A percentile compares a stretch with the other conserved stretches of the same genome.
phyloP scores from a whole-genome alignment of 2,888 invertebrate genomes.

The Anaspis maculata region DNA sequence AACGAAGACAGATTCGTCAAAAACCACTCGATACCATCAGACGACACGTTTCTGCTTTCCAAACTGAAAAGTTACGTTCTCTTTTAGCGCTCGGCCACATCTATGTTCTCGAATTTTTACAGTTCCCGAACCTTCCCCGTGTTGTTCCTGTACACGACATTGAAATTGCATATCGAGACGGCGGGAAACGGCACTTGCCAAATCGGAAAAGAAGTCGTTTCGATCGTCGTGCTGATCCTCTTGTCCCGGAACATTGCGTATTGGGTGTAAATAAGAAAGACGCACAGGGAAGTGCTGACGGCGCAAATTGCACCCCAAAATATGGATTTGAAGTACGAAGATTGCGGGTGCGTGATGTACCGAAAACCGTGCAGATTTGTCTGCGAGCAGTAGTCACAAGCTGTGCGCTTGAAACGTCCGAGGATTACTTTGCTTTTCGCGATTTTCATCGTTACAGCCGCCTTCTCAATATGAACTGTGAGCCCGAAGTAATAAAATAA shows the following conservation, averaged over 20 bases:
- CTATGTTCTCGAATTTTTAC: slow-evolving; percentile 4
- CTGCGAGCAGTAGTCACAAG: slow-evolving; percentile 36
- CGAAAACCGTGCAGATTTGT: slow-evolving; percentile 19
- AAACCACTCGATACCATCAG: slow-evolving; percentile 6
- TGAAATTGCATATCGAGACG: slow-evolving; percentile 19
- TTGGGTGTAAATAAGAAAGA: slow-evolving; percentile 13
- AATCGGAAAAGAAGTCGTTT: slow-evolving; percentile 15
- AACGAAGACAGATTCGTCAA: slow-evolving; percentile 10
- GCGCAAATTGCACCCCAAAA: slow-evolving; percentile 17
- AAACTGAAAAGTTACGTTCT: neutral
- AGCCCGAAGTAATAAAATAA: too few species aligned
- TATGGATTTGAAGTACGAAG: slow-evolving; percentile 12
- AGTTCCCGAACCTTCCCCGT: slow-evolving; percentile 7
- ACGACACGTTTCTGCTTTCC: slow-evolving; percentile 1
- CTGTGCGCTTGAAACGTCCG: neutral
- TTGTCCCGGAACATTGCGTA: slow-evolving; percentile 11
- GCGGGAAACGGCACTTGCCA: slow-evolving; percentile 22
- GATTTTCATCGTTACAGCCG: too few species aligned
- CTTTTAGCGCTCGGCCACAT: neutral
- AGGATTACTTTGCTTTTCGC: neutral
- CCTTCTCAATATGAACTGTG: too few species aligned
- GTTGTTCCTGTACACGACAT: slow-evolving; percentile 16
- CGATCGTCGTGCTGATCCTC: slow-evolving; percentile 14
- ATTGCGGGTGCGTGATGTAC: slow-evolving; percentile 16
- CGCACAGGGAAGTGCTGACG: slow-evolving; percentile 9